Percentiles rank a stretch among this genome's conserved stretches.
Conservation (phyloP, 2,113 vertebrate genomes). For the Python bivittatus region DNA sequence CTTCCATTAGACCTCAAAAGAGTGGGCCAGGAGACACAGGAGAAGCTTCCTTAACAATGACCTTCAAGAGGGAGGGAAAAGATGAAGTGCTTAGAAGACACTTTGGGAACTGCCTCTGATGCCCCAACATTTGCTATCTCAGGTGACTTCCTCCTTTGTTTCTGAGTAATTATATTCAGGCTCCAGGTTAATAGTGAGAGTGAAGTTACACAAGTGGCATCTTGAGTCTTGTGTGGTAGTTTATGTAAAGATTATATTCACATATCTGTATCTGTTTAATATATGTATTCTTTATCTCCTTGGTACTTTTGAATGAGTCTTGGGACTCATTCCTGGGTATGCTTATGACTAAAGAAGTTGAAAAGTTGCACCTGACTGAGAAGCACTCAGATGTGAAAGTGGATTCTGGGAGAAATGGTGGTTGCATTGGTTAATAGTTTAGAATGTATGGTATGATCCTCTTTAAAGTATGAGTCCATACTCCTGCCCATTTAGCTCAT, state of each 20-base stretch:
- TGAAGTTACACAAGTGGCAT: neutral
- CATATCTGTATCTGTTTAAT: neutral
- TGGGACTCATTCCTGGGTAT: neutral
- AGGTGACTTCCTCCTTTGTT: neutral
- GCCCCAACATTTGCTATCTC: neutral
- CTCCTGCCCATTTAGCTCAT: neutral
- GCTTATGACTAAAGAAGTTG: neutral
- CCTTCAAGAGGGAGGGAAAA: neutral
- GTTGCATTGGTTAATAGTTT: neutral
- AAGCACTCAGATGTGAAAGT: neutral
- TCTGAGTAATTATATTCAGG: neutral
- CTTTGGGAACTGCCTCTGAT: neutral
- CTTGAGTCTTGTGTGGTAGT: neutral
- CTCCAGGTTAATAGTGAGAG: neutral
- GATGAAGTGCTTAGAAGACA: neutral
- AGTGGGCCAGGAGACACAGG: neutral
- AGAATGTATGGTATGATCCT: neutral
- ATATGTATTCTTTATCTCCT: neutral
- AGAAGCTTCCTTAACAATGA: neutral
- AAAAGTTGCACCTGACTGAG: neutral
- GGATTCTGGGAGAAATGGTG: neutral
- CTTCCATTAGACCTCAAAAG: neutral
- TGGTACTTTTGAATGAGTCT: neutral
- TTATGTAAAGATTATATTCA: neutral
- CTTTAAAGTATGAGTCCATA: neutral